Base-by-base conservation (phyloP, 2,797 vertebrate species). In the Premnoplex brunnescens region DNA sequence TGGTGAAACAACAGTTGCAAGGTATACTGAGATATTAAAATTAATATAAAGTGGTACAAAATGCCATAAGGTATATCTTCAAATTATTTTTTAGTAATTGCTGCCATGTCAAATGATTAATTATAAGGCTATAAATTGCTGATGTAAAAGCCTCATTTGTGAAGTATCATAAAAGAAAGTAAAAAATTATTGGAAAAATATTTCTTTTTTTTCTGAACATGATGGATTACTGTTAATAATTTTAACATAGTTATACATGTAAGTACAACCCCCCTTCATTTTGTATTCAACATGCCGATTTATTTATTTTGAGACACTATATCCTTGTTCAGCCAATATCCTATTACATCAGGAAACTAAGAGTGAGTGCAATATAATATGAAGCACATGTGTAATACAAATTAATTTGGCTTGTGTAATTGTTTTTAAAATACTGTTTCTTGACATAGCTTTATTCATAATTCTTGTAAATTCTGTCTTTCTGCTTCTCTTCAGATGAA, bases 171-270 rank as follows among this genome's bases (percentile, higher is more conserved):
- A 36, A 69, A 66, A 79, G 19, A 55, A 39, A 3, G 4, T 48
- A 26, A 67, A 71, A 58, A 68, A 16, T 2, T 6, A 27, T 11
- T 66, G 7, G 27, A 69, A 77, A 80, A 73, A 5, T 1, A 3
- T 2, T 0, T 62, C 24, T 0, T 62, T 37, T 44, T 74, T 89
- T 82, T 56, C 23, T 51, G 20, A 75, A 51, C 0, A 0, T 34
- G 15, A 10, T 63, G 71, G 23, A 26, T 48, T 82, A 21, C 2
- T 56, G 14, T 59, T 62, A 28, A 51, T 58, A 74, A 26, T 20
- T 66, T 73, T 74, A 51, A 62, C 13, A 23, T 37, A 23, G 14
- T 69, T 62, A n/a, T 58, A 32, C 13, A 22, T 66, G 46, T 18
- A 59, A 69, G 7, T n/a, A 41, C 12, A 78, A 62, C 44, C 6